Conservation (phyloP, 2,797 vertebrate genomes). For the Gallinago solitaria region DNA sequence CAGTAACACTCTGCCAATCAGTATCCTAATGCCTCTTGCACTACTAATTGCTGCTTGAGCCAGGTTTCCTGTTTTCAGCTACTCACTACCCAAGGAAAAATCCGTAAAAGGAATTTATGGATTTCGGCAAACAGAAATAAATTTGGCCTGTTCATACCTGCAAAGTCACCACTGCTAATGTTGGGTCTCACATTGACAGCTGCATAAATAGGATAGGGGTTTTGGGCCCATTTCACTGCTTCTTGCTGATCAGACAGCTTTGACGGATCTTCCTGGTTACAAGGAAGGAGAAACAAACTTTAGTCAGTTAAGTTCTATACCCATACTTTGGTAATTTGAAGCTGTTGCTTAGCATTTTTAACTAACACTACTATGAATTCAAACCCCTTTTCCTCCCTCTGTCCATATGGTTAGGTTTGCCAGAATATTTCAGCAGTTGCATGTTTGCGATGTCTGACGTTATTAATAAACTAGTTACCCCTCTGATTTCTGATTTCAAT, state of each 20-base stretch:
- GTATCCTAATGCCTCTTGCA: neutral
- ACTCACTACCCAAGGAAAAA: neutral
- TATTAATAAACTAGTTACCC: neutral
- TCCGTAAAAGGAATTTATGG: neutral
- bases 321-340: neutral
- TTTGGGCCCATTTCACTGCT: conserved; percentile 75
- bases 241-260: conserved; percentile 81
- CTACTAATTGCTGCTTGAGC: neutral
- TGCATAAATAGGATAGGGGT: conserved; percentile 82
- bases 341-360: neutral
- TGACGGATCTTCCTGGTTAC: conserved; percentile 73
- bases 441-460: neutral
- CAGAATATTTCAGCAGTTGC: neutral
- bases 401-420: neutral
- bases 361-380: neutral
- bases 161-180: conserved; percentile 73
- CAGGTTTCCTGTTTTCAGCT: neutral
- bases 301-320: neutral
- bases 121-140: neutral
- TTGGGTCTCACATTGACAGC: conserved; percentile 76
- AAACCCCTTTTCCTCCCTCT: neutral
- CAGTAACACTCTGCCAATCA: neutral
- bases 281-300: neutral
- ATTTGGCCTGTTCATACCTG: conserved; percentile 66
- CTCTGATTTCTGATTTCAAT: neutral